Base-by-base conservation (phyloP, 2,113 vertebrate species). In the Athene noctua region DNA sequence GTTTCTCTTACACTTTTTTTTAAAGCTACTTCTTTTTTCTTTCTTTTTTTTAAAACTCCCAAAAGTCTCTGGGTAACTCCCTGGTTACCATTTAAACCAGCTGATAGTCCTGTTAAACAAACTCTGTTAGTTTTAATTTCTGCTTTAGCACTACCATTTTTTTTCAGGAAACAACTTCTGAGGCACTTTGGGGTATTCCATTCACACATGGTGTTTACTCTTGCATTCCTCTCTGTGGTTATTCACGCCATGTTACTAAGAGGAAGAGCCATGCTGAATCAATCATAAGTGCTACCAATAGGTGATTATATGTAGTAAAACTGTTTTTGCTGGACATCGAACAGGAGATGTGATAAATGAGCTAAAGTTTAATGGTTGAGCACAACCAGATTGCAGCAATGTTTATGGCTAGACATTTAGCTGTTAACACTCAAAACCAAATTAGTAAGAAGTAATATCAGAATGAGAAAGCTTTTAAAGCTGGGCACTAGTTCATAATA, bases 261-360 rank as follows among this genome's bases (percentile, higher is more conserved):
- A 62, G 79, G 4, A 80, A 10, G 1, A 80, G 36, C 17, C 13
- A 32, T 0, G 0, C 20, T 55, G 49, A 46, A 40, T 40, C 23
- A 30, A 15, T 26, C 6, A 0, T n/a, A 38, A 63, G 20, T 2
- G 2, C 38, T 71, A 87, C 7, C 38, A 65, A 9, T 3, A 65
- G 13, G 15, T 46, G 13, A 67, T 47, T 70, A 66, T 11, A 83
- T 46, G 38, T 10, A 83, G 65, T 38, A 47, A 57, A 90, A 52
- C 27, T 72, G 30, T 55, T 95, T 86, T 83, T 86, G 10, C 23
- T 88, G 7, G 30, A 42, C 29, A 34, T 4, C 55, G 47, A 14
- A 52, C 17, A 70, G 29, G 16, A 88, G 22, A 66, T 51, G 6
- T 5, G 8, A 86, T 38, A 86, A 83, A 72, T 26, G 16, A 91